Evolutionary conservation across 1,140 invertebrate species (phyloP).

Genomic region (Steinernema feltiae): DNA sequence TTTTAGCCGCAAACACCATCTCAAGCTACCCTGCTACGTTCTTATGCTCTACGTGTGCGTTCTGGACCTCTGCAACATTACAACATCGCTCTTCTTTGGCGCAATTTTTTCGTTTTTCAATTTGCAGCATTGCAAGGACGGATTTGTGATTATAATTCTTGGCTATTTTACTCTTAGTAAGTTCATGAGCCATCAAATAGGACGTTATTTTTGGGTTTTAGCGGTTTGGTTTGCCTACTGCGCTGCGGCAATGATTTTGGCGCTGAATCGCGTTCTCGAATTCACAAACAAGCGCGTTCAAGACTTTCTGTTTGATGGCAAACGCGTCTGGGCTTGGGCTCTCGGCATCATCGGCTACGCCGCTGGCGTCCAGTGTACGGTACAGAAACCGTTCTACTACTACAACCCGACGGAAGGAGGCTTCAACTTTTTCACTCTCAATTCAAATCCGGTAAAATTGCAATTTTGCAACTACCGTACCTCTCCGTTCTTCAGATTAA

Average conservation of each 20-base stretch:
- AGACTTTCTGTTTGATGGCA: not conserved
- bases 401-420: not conserved
- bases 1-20: not conserved
- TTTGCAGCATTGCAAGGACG: not conserved
- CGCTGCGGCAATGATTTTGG: not conserved
- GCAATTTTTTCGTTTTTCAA: not conserved
- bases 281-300: not conserved
- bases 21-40: not conserved
- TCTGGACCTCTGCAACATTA: not conserved
- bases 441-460: not conserved
- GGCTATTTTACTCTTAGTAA: not conserved
- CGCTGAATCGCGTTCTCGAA: not conserved
- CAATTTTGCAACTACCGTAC: not conserved
- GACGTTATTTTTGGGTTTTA: not conserved
- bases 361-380: not conserved
- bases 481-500: not conserved
- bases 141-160: not conserved
- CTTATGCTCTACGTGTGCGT: not conserved
- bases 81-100: not conserved
- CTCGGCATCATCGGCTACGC: not conserved
- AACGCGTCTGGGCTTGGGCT: not conserved
- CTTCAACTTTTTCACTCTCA: not conserved
- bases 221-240: conserved; percentile 1
- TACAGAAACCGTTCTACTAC: not conserved
- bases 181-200: not conserved